Conservation (phyloP, 2,888 invertebrate genomes). For the Caenorhabditis sinica region DNA sequence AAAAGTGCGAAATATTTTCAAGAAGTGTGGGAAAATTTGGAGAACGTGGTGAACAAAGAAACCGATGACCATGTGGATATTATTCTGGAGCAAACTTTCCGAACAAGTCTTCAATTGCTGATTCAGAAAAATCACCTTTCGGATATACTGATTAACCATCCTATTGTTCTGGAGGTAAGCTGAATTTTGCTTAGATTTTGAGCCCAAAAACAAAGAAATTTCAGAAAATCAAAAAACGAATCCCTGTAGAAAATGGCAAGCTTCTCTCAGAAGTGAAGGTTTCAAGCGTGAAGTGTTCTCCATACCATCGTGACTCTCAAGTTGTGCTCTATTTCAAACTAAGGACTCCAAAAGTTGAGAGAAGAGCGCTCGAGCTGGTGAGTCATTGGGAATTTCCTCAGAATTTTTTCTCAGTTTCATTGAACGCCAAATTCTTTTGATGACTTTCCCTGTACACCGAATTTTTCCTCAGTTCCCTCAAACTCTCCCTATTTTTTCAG, state of each 20-base stretch:
- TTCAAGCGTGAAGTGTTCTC: conserved; percentile 18
- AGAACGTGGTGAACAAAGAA: not conserved
- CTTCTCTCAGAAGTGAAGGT: conserved; percentile 16
- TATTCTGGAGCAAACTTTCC: conserved; percentile 38
- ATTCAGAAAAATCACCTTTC: conserved; percentile 6
- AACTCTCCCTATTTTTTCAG: conserved; percentile 15
- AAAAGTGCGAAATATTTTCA: conserved; percentile 21
- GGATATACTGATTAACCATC: conserved; percentile 38
- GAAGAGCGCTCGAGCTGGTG: not conserved
- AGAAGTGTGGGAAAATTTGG: conserved; percentile 32
- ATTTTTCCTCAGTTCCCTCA: not conserved
- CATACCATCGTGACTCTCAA: conserved; percentile 21
- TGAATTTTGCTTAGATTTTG: no score
- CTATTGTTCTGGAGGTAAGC: conserved; percentile 14
- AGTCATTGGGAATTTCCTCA: no score
- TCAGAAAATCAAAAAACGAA: conserved; percentile 27
- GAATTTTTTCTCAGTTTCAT: no score
- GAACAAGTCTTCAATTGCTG: conserved; percentile 39
- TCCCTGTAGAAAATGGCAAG: conserved; percentile 7
- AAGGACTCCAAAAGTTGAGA: conserved; percentile 36
- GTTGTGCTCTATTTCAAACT: conserved; percentile 29
- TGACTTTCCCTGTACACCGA: no score
- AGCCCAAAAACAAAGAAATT: not conserved
- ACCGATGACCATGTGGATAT: conserved; percentile 16
- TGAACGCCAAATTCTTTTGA: no score